phyloP scores from a whole-genome alignment of 2,797 vertebrate genomes.

The Mionectes olivaceus region DNA sequence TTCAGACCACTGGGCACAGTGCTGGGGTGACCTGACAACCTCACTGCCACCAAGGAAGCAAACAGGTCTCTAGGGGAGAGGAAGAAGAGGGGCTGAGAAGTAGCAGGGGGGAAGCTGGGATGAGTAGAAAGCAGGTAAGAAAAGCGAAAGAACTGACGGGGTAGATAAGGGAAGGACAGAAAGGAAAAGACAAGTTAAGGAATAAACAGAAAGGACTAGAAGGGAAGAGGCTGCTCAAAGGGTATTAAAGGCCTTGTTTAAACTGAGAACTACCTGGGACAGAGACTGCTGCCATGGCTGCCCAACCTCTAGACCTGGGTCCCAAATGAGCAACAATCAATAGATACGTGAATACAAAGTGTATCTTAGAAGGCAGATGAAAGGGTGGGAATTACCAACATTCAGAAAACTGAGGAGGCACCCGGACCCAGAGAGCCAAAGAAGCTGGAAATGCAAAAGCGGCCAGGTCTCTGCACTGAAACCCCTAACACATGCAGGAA shows the following conservation, averaged over 20 bases:
- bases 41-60: neutral
- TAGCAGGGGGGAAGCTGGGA: neutral
- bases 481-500: neutral
- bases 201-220: neutral
- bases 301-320: neutral
- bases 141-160: accelerated
- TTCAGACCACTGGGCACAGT: neutral
- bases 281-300: neutral
- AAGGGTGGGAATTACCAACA: neutral
- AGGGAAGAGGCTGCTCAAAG: neutral
- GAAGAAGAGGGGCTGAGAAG: neutral
- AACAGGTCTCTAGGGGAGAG: neutral
- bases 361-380: neutral
- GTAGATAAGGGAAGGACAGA: neutral
- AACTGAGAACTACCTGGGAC: neutral
- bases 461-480: neutral
- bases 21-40: neutral
- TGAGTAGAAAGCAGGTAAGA: neutral
- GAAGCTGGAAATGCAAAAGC: neutral
- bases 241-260: neutral
- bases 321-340: neutral
- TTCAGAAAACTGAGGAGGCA: neutral
- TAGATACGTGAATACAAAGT: neutral
- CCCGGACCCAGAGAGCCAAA: neutral
- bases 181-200: neutral